Conservation (phyloP, 2,113 vertebrate species). For the Grammomys surdaster region DNA sequence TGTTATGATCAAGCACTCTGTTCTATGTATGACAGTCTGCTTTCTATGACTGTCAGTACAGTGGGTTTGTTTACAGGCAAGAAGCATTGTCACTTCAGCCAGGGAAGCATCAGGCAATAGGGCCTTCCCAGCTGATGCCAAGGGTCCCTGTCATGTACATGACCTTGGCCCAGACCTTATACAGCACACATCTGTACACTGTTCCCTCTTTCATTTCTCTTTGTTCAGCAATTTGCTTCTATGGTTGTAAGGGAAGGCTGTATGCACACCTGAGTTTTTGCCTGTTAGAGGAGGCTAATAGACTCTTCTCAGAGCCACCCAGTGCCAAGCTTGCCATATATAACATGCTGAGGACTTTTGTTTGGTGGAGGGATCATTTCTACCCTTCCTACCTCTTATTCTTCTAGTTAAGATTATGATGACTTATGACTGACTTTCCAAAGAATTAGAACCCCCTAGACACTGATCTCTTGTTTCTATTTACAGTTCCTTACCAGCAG, state of each 20-base stretch:
- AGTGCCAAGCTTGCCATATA: neutral
- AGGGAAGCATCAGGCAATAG: neutral
- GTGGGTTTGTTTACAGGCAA: neutral
- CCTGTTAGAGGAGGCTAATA: neutral
- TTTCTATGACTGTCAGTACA: neutral
- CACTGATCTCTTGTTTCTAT: constrained; percentile 40
- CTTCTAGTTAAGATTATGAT: neutral
- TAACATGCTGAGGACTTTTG: neutral
- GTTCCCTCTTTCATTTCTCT: constrained; percentile 2
- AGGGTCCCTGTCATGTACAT: neutral
- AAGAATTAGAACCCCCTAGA: neutral
- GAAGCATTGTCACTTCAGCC: neutral
- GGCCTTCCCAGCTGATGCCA: neutral
- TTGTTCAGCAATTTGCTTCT: neutral
- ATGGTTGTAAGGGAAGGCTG: neutral
- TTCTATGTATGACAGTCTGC: neutral
- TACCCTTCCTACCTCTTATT: neutral
- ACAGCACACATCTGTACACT: neutral
- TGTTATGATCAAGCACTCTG: neutral
- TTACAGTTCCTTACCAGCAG: constrained; percentile 92
- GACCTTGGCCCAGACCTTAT: neutral
- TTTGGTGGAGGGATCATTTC: neutral
- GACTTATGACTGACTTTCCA: neutral
- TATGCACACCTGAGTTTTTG: neutral
- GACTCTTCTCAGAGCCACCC: neutral